phyloP scores from a whole-genome alignment of 2,888 invertebrate genomes.

The Xanthia togata region DNA sequence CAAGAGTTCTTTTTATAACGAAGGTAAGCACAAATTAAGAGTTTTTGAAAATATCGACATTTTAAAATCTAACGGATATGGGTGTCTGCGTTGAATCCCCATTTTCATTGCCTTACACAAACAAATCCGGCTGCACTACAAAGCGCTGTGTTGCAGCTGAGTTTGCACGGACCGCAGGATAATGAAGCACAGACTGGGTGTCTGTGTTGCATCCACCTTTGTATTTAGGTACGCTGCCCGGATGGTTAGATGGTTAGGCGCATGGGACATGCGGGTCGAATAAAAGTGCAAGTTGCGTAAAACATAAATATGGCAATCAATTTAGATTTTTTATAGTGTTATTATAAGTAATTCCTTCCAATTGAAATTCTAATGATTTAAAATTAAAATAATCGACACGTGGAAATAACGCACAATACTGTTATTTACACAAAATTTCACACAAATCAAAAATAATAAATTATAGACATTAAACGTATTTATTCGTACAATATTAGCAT shows the following conservation, averaged over 20 bases:
- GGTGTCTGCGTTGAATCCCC: too few relatives aligned
- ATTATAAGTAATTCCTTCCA: neutral
- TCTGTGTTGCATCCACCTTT: too few relatives aligned
- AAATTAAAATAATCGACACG: neutral
- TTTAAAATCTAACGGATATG: too few relatives aligned
- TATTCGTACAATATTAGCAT: slow-evolving; percentile 18
- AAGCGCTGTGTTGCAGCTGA: too few relatives aligned
- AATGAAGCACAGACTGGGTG: too few relatives aligned
- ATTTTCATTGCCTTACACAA: too few relatives aligned
- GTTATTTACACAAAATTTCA: neutral
- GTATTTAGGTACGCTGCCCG: too few relatives aligned
- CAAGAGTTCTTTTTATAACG: neutral
- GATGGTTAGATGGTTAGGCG: too few relatives aligned
- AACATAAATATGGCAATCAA: neutral
- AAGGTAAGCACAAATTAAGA: neutral
- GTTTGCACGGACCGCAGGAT: too few relatives aligned
- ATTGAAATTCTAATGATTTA: neutral
- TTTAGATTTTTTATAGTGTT: neutral
- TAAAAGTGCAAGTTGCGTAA: neutral
- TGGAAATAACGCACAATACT: neutral
- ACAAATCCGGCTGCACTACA: too few relatives aligned
- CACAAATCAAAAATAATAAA: neutral
- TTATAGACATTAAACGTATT: slow-evolving; percentile 6
- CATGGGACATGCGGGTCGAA: neutral
- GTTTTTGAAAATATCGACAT: neutral